Base-by-base conservation (phyloP, 2,797 vertebrate species). In the Oryzias sinensis region DNA sequence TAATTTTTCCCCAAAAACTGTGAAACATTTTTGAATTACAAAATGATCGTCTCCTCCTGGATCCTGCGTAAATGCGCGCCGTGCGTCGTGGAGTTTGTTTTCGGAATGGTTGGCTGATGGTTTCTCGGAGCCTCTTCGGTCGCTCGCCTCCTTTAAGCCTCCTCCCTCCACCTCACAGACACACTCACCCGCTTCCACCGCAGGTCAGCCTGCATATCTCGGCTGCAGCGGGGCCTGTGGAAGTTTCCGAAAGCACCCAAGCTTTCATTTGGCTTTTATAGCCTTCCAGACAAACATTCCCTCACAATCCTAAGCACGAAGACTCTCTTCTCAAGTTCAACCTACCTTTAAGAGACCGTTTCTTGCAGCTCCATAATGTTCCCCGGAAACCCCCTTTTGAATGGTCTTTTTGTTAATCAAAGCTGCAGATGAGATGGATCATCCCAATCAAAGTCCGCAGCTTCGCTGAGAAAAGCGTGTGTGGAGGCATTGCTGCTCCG, bases 381-480 rank as follows among this genome's bases (percentile, higher is more conserved):
- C 53, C 66, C 57, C 6, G 69, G 69, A 60, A 68, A 60, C 55
- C 65, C 24, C 56, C 53, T 16, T 27, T 41, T 53, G 47, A 33
- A 62, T 67, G 66, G 80, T 87, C 81, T 76, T 25, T 43, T 47
- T 37, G 58, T 71, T 80, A 60, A 74, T 79, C 17, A 51, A 59
- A 65, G 16, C 43, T 33, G 20, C 13, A 8, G 20, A 24, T 3
- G 29, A 8, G 16, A 24, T 3, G 29, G 41, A 17, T 49, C 24
- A 44, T 59, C 3, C 51, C 25, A 5, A 20, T 7, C 15, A 0
- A 18, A 18, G 22, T n/a, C 37, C 7, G 1, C 33, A 15, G 47
- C 4, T 49, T 49, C 22, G 0, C 11, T 4, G 7, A 27, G 9
- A 14, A 11, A 71, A 8, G 65, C 48, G 58, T 24, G 52, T 16